These are phyloP conservation scores for Limnephilus auricula DNA, from an alignment of 2,888 invertebrate species.

Conservation along the genomic window DNA sequence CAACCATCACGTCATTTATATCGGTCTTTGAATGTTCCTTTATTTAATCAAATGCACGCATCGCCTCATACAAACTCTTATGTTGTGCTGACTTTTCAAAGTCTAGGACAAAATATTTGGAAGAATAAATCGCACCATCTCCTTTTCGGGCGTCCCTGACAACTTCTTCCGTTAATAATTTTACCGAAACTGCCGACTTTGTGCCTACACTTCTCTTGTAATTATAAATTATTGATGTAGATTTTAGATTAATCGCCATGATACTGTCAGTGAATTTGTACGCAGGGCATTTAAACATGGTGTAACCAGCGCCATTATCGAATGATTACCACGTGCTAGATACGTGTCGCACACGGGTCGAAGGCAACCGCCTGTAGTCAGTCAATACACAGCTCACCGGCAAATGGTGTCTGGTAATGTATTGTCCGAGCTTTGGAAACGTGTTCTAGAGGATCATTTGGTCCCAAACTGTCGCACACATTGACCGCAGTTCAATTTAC, in stretches of 20 bases:
- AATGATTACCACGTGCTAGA: not conserved
- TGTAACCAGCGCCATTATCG: not conserved
- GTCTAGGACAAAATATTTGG: no score
- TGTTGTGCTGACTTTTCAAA: no score
- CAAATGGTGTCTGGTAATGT: not conserved
- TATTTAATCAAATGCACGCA: no score
- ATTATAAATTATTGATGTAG: no score
- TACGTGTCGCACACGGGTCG: not conserved
- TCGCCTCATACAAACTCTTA: no score
- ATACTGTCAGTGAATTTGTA: not conserved
- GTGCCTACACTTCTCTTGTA: no score
- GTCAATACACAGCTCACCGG: not conserved
- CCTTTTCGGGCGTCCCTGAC: no score
- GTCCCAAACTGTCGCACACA: not conserved
- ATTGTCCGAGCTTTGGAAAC: not conserved
- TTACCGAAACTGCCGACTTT: no score
- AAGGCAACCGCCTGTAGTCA: not conserved
- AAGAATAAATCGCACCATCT: no score
- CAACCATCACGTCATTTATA: no score
- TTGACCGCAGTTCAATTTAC: constrained; percentile 3
- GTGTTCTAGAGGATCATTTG: not conserved
- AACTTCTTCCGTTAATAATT: no score
- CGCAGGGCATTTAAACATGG: not conserved
- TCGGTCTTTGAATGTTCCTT: no score
- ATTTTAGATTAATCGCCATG: not conserved